Base-by-base conservation (phyloP, 2,113 vertebrate genomes). In the Callionymus lyra region DNA sequence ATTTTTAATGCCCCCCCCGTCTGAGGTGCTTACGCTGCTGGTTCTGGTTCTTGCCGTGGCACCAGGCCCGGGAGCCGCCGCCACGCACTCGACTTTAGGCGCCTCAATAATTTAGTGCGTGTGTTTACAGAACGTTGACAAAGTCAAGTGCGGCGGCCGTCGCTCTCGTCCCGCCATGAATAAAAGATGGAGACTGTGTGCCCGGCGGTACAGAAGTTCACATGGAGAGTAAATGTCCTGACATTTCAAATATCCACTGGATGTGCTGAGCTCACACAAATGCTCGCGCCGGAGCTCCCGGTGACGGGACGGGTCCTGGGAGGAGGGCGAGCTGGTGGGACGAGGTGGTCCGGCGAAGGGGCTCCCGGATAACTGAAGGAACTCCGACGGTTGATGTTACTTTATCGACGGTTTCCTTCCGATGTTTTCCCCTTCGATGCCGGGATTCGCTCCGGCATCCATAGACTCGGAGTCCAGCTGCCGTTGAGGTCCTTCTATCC, bases 191-290 rank as follows among this genome's bases (percentile, higher is more conserved):
- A 58, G 56, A 27, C 12, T 76, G 70, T 58, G 70, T 58, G 70
- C 70, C 72, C 54, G 31, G 67, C 64, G 44, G 63, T 64, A 65
- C 58, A 56, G 74, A 70, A 44, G 67, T 75, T 70, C 75, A 75
- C 70, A 76, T 62, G 74, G 74, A 76, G 61, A 78, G 77, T 76
- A 75, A 80, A 80, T 82, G 75, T 76, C 76, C 79, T 80, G 79
- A 82, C 77, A 77, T 80, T 82, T 82, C 70, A 78, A 77, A 80
- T 79, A 77, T 75, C 77, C 75, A 73, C 44, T 36, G 41, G 45
- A 80, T 77, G 64, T 78, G 74, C 72, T 82, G 80, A 82, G 61
- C 32, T 41, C 60, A 75, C 73, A 80, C 56, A 74, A 74, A 53
- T 42, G 52, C 54, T 53, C 37, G 55, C 52, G 54, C 31, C 38